Percentiles rank a stretch among this genome's conserved stretches.
phyloP scores from a whole-genome alignment of 2,888 invertebrate species.

The Drosophila sordidula region DNA sequence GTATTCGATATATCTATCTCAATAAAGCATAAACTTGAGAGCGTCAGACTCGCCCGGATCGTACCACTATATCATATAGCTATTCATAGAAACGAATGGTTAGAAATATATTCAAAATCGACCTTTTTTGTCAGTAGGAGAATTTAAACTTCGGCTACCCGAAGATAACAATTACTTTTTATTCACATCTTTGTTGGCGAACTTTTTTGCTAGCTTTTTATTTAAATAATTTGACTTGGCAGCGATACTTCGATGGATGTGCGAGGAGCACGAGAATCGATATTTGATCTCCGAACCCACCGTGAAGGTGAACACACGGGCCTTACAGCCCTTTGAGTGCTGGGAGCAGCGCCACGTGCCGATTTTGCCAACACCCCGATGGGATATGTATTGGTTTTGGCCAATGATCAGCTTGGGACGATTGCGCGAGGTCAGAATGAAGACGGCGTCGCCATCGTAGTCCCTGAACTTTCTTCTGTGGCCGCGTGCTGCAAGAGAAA shows the following conservation, averaged over 20 bases:
- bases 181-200: neutral
- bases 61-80: no score
- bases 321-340: slow-evolving; percentile 66
- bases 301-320: slow-evolving; percentile 52
- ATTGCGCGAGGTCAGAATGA: slow-evolving; percentile 17
- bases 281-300: slow-evolving; percentile 67
- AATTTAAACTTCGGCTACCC: no score
- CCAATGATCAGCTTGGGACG: slow-evolving; percentile 59
- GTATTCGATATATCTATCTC: neutral
- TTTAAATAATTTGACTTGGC: neutral
- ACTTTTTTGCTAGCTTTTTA: slow-evolving; percentile 2
- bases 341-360: slow-evolving; percentile 65
- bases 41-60: no score
- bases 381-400: slow-evolving; percentile 42
- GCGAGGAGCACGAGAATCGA: slow-evolving; percentile 63
- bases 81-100: no score
- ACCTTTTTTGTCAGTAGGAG: no score
- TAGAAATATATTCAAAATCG: no score
- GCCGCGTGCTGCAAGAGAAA: slow-evolving; percentile 29
- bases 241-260: slow-evolving; percentile 43
- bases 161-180: neutral
- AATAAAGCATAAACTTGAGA: neutral
- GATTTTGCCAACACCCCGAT: slow-evolving; percentile 42
- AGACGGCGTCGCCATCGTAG: slow-evolving; percentile 50
- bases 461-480: slow-evolving; percentile 13